A percentile compares a stretch with the other conserved stretches of the same genome.
These are phyloP conservation scores for Gasterosteus aculeatus DNA, from an alignment of 2,113 vertebrate genomes.

Conservation along the genomic window DNA sequence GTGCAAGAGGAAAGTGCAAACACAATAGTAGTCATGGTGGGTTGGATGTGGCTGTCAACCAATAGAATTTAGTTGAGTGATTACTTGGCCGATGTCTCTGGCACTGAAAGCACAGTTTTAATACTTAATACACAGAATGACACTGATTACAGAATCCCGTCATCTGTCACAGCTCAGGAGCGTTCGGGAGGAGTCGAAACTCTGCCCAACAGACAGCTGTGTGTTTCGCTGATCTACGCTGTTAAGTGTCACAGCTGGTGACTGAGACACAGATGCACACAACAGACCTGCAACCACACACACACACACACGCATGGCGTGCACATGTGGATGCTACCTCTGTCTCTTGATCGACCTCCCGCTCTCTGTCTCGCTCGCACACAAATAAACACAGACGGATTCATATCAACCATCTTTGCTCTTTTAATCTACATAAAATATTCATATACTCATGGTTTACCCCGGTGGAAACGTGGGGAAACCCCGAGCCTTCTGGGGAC, in stretches of 20 bases:
- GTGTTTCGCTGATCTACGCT: slow-evolving; percentile 50
- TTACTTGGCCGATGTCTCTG: slow-evolving; percentile 55
- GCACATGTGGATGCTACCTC: slow-evolving; percentile 56
- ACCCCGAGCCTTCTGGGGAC: slow-evolving; percentile 59
- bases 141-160: slow-evolving; percentile 74
- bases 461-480: slow-evolving; percentile 65
- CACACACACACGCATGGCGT: slow-evolving; percentile 9
- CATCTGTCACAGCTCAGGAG: slow-evolving; percentile 74
- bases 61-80: slow-evolving; percentile 40
- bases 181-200: slow-evolving; percentile 59
- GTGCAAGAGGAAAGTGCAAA: slow-evolving; percentile 5
- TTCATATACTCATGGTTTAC: slow-evolving; percentile 71
- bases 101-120: slow-evolving; percentile 60
- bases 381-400: neutral
- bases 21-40: slow-evolving; percentile 10
- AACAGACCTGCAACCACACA: slow-evolving; percentile 14
- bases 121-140: slow-evolving; percentile 66
- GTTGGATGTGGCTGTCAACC: slow-evolving; percentile 36
- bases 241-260: slow-evolving; percentile 72
- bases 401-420: slow-evolving; percentile 66
- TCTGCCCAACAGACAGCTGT: slow-evolving; percentile 75
- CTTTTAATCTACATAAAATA: slow-evolving; percentile 76
- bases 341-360: slow-evolving; percentile 48
- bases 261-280: slow-evolving; percentile 49
- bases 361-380: slow-evolving; percentile 17